Evolutionary conservation across 2,797 vertebrate species (phyloP).

Genomic region (Acanthornis magna): DNA sequence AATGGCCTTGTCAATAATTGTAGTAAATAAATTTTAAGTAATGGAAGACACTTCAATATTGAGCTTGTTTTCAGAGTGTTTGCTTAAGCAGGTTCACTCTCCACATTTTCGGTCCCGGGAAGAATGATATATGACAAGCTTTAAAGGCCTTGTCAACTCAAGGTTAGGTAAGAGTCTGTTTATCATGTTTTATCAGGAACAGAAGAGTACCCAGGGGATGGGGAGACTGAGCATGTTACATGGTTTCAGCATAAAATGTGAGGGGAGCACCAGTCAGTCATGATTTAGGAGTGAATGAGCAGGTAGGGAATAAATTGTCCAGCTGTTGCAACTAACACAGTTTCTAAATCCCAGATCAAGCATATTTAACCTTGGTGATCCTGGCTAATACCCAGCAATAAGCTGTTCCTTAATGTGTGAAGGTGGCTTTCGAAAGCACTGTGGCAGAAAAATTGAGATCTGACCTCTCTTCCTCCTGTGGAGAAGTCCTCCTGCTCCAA

Average conservation of each 20-base stretch:
- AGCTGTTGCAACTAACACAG: background rate
- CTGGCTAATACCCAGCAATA: background rate
- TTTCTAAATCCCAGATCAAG: background rate
- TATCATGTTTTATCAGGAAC: constrained; percentile 24
- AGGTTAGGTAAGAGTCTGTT: constrained; percentile 27
- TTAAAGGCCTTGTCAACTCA: background rate
- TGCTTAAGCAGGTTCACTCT: background rate
- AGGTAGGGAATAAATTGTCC: background rate
- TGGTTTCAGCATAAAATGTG: background rate
- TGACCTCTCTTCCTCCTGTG: background rate
- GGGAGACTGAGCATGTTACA: background rate
- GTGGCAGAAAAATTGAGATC: background rate
- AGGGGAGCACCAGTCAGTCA: background rate
- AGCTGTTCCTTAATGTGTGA: background rate
- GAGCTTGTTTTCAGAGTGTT: background rate
- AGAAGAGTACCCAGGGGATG: background rate
- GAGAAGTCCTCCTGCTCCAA: background rate
- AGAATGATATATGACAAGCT: background rate
- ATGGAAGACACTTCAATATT: background rate
- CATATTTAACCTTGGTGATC: background rate
- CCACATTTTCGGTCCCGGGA: background rate
- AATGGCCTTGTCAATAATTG: background rate
- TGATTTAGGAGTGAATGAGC: background rate
- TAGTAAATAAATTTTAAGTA: background rate
- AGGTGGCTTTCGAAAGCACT: background rate